phyloP scores from a whole-genome alignment of 53 echinoderm and acorn worm genomes.

The Astropecten irregularis region DNA sequence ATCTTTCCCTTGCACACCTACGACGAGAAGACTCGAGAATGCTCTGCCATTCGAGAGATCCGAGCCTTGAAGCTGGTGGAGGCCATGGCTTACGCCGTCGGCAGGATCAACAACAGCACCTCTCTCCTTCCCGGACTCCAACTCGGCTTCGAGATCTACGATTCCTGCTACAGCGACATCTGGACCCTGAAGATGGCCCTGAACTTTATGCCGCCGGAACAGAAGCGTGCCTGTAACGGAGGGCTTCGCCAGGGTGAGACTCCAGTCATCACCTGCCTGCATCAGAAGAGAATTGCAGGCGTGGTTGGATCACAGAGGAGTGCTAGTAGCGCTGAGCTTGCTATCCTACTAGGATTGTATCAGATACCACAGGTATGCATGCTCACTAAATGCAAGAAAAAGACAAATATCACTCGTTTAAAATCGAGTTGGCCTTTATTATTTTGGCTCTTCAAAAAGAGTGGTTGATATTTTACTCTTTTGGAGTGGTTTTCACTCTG shows the following conservation, averaged over 20 bases:
- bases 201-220: conserved; percentile 66
- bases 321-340: conserved; percentile 77
- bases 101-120: conserved; percentile 66
- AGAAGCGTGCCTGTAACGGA: background rate
- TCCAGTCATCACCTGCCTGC: background rate
- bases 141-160: conserved; percentile 87
- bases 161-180: conserved; percentile 85
- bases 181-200: conserved; percentile 69
- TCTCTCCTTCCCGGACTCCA: conserved; percentile 58
- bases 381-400: no score
- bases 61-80: conserved; percentile 77
- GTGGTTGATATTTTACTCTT: no score
- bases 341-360: conserved; percentile 77
- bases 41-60: conserved; percentile 60
- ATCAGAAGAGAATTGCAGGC: conserved; percentile 60
- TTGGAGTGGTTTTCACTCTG: no score
- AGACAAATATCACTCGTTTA: no score
- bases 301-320: conserved; percentile 86
- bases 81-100: conserved; percentile 80
- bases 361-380: conserved; percentile 70
- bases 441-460: background rate
- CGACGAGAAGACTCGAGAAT: conserved; percentile 33
- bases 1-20: conserved; percentile 82
- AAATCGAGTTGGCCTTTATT: no score
- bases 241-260: background rate